phyloP scores from a whole-genome alignment of 2,888 invertebrate species.

The Crocallis elinguaria region DNA sequence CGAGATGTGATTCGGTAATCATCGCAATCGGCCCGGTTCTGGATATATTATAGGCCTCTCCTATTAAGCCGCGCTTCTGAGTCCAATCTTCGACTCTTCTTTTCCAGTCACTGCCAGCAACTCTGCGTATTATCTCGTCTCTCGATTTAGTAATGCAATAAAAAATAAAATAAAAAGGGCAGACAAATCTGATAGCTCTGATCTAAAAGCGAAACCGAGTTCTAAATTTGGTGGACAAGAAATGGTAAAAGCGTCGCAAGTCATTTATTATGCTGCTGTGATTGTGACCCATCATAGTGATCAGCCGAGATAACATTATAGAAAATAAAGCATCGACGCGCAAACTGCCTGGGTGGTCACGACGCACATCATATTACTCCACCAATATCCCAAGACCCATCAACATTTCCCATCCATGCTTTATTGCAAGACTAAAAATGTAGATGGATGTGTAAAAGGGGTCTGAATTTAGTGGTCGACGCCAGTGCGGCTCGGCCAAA shows the following conservation, averaged over 20 bases:
- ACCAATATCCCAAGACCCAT: slow-evolving; percentile 56
- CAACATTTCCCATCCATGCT: slow-evolving; percentile 7
- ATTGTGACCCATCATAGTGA: slow-evolving; percentile 53
- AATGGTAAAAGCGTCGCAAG: slow-evolving; percentile 37
- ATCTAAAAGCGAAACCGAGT: slow-evolving; percentile 1
- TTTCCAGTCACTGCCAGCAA: no score
- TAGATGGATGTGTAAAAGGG: slow-evolving; percentile 39
- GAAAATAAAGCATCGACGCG: slow-evolving; percentile 65
- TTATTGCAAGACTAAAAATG: slow-evolving; percentile 1
- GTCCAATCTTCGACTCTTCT: no score
- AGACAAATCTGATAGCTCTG: neutral
- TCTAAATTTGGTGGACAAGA: slow-evolving; percentile 26
- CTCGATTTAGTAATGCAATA: no score
- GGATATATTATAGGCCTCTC: no score
- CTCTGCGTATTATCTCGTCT: no score
- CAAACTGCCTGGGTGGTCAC: slow-evolving; percentile 73
- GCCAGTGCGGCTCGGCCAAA: slow-evolving; percentile 48
- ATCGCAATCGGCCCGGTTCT: no score
- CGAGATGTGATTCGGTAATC: no score
- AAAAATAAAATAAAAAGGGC: no score
- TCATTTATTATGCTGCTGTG: slow-evolving; percentile 44
- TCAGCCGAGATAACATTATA: slow-evolving; percentile 72
- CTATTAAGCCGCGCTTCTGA: no score
- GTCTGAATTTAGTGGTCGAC: slow-evolving; percentile 51
- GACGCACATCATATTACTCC: slow-evolving; percentile 51